phyloP scores from a whole-genome alignment of 2,113 vertebrate genomes.

The Ptychochromis oligacanthus region DNA sequence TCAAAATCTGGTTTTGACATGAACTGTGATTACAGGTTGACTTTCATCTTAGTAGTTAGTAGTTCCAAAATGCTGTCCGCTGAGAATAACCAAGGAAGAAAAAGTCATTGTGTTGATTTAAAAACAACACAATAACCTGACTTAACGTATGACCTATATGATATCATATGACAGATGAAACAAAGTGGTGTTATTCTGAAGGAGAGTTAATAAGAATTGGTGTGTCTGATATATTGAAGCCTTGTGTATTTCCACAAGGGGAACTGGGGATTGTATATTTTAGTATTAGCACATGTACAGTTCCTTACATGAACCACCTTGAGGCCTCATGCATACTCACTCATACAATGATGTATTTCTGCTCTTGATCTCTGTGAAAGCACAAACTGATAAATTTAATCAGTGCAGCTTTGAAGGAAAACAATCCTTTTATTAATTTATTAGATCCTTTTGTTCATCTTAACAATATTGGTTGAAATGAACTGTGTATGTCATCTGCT shows the following conservation, averaged over 20 bases:
- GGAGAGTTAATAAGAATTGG: background rate
- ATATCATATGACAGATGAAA: background rate
- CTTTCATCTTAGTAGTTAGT: background rate
- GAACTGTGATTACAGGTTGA: background rate
- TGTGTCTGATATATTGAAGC: conserved; percentile 14
- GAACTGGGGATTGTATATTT: conserved; percentile 33
- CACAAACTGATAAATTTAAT: conserved; percentile 48
- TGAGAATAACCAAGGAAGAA: background rate
- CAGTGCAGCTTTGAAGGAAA: conserved; percentile 37
- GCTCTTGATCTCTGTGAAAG: conserved; percentile 41
- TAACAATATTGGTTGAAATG: background rate
- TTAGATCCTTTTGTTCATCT: background rate
- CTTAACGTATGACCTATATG: background rate
- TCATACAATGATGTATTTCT: conserved; percentile 21
- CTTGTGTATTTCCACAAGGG: conserved; percentile 21
- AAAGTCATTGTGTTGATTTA: background rate
- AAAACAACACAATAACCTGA: background rate
- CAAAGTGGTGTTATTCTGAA: background rate
- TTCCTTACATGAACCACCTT: conserved; percentile 31
- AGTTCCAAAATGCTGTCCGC: background rate
- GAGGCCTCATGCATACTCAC: conserved; percentile 26
- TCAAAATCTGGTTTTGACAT: background rate
- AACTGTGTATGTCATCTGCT: background rate
- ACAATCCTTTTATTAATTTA: conserved; percentile 26
- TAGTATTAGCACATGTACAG: conserved; percentile 52